Evolutionary conservation across 1,140 invertebrate genomes (phyloP), one percentile per base, ranked within the genome.

Genomic region (Philotrypesis tridentata): DNA sequence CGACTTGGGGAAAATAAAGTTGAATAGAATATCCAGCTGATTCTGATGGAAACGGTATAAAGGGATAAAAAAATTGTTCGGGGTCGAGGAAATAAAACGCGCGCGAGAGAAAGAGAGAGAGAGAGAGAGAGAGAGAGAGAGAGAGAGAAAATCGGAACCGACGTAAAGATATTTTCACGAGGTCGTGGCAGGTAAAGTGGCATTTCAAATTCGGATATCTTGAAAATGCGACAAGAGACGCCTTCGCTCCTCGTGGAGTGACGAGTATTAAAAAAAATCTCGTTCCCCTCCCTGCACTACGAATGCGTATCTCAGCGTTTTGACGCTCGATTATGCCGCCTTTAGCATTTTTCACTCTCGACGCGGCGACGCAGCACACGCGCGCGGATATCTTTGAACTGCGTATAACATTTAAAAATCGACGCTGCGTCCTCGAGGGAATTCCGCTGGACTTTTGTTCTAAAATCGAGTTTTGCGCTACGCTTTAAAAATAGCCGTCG

Each of bases 201-300:
- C 79, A 72, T 81, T 81, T 81, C 79, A 48, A 75, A 75, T 81
- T 81, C 61, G 72, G 72, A 81, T 81, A 74, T 43, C 40, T 25
- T 70, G 72, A 55, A 81, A 81, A 60, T 68, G 63, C 31, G 72
- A 70, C 25, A 75, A 37, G 60, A 75, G 63, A 81, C 23, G 61
- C 71, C 43, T 60, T 81, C 61, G n/a, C 68, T 72, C 70, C n/a
- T 5, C 48, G 21, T 9, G 33, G 60, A 63, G 33, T 80, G 79
- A 80, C 79, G 70, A 80, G 40, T 73, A 73, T 80, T 80, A 71
- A 80, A 80, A 80, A 80, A 80, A 80, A 12, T 63, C 33, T 11
- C 21, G 25, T 60, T 73, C 7, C 9, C 21, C 43, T 29, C 23
- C 17, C n/a, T n/a, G 1, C 12, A n/a, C 0, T 48, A 48, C 43